These are phyloP conservation scores for Drosophila miranda DNA, from an alignment of 1,140 invertebrate genomes.

Conservation along the genomic window DNA sequence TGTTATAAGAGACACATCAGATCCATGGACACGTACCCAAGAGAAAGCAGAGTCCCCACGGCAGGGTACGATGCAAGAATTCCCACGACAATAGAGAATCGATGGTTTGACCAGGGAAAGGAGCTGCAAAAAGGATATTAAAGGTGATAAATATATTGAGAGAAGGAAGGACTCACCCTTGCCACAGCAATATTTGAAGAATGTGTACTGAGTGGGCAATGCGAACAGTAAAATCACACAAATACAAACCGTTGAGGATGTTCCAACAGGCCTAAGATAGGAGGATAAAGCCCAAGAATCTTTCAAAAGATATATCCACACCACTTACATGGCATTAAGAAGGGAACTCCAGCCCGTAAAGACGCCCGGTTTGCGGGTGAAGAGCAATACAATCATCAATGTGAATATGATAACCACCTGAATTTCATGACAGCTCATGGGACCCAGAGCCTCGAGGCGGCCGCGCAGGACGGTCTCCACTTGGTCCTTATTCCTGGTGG, in stretches of 20 bases:
- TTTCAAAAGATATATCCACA: slow-evolving; percentile 21
- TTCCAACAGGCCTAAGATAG: slow-evolving; percentile 85
- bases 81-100: slow-evolving; percentile 46
- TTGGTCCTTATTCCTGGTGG: slow-evolving; percentile 83
- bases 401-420: slow-evolving; percentile 89
- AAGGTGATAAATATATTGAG: no score
- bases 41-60: slow-evolving; percentile 57
- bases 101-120: slow-evolving; percentile 44
- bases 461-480: slow-evolving; percentile 85
- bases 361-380: slow-evolving; percentile 89
- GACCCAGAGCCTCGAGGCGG: slow-evolving; percentile 89
- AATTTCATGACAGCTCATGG: slow-evolving; percentile 91
- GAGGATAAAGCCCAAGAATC: no score
- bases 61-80: slow-evolving; percentile 20
- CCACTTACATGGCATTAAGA: slow-evolving; percentile 42
- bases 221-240: slow-evolving; percentile 90
- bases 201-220: slow-evolving; percentile 86
- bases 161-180: slow-evolving; percentile 15
- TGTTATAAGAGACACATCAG: not conserved
- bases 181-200: slow-evolving; percentile 57
- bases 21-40: slow-evolving; percentile 30
- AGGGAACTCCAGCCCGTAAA: slow-evolving; percentile 50
- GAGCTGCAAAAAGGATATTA: slow-evolving; percentile 18
- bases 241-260: slow-evolving; percentile 90
- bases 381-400: slow-evolving; percentile 90